Conservation (phyloP, 2,888 invertebrate species). For the Yponomeuta plumbellus region DNA sequence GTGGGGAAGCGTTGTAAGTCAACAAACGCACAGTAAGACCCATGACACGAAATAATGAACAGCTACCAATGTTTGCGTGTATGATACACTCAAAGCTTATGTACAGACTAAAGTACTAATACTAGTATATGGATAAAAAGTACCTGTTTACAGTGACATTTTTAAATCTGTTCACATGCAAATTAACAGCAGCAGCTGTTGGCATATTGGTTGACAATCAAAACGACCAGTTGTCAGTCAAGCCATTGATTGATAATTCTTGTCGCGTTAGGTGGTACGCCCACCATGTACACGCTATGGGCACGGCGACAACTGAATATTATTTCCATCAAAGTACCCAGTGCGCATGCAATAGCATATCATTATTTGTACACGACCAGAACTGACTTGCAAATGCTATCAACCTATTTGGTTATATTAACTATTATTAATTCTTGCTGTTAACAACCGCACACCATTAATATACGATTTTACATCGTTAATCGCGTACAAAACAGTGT, state of each 20-base stretch:
- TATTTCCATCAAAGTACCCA: neutral
- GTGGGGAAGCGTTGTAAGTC: slow-evolving; percentile 15
- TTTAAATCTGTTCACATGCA: neutral
- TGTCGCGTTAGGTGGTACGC: neutral
- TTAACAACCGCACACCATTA: neutral
- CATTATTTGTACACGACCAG: neutral
- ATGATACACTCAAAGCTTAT: too few species aligned
- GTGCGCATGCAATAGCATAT: neutral
- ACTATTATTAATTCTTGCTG: neutral
- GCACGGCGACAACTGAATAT: neutral
- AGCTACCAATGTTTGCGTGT: too few species aligned
- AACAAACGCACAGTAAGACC: slow-evolving; percentile 1
- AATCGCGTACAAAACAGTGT: slow-evolving; percentile 36
- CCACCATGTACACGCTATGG: neutral
- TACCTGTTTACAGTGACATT: neutral
- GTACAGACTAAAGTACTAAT: too few species aligned
- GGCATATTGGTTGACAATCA: slow-evolving; percentile 4
- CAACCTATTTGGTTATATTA: neutral
- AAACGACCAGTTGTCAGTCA: neutral
- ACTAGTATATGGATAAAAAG: neutral
- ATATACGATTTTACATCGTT: slow-evolving; percentile 3
- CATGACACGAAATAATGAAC: neutral
- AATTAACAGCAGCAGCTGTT: neutral
- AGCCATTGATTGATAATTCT: slow-evolving; percentile 3
- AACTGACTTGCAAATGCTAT: neutral